Evolutionary conservation across 2,797 vertebrate species (phyloP), one percentile per base, ranked within the genome.

Genomic region (Eleutherodactylus coqui): DNA sequence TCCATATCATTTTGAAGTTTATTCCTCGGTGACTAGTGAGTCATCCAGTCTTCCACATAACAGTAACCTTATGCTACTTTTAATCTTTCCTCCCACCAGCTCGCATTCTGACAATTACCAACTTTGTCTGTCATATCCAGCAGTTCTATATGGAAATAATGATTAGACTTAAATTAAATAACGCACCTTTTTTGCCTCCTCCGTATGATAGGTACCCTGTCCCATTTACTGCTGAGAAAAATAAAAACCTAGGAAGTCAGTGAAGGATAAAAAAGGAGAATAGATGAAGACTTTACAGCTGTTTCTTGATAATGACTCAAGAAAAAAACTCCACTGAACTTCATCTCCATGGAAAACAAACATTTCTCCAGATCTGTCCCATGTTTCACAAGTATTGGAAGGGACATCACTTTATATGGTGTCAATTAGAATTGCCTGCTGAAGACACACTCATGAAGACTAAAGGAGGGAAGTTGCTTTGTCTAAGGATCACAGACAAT

Each of bases 111-210:
- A n/a, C 64, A 62, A 73, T 75, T 41, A 70, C 43, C 38, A 55
- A 49, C 43, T 51, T 32, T 58, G 14, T 58, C n/a, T 38, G 14
- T 32, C 0, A 27, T n/a, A 69, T n/a, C 62, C 62, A 49, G 19
- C 19, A 69, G 10, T 51, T 82, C 49, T 53, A 41, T 72, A 47
- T 8, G 14, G 51, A 41, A 38, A 10, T 16, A 2, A 11, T 41
- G 9, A n/a, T 55, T 60, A 47, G 11, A 16, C 27, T 9, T 5
- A 51, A 53, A 8, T 53, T 78, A 47, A 70, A n/a, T 34, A 75
- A 82, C 82, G 13, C 67, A 19, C 89, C 85, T 90, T 86, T 76
- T 82, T 83, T n/a, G 32, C 87, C 82, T 49, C 11, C 69, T 86
- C 84, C 38, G 77, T 81, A 38, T 75, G 77, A 75, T 34, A 83